These are phyloP conservation scores for Portunus trituberculatus DNA, from an alignment of 1,140 invertebrate genomes.

Conservation along the genomic window DNA sequence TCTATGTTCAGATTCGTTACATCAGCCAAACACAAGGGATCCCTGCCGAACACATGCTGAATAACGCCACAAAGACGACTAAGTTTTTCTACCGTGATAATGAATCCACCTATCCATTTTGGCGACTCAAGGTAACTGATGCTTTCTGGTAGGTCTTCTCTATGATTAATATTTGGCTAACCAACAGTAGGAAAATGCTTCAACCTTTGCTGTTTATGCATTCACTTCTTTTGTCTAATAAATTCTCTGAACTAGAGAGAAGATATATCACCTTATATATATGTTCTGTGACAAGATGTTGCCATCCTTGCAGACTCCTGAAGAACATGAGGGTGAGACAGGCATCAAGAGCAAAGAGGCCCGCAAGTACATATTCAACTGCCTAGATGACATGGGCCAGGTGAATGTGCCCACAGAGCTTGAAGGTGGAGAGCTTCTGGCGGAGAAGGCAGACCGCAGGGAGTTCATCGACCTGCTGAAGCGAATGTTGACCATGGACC, in stretches of 20 bases:
- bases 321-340: slow-evolving; percentile 98
- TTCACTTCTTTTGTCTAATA: too few relatives aligned
- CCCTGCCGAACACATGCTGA: slow-evolving; percentile 99
- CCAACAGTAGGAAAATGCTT: too few relatives aligned
- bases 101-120: slow-evolving; percentile 96
- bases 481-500: slow-evolving; percentile 98
- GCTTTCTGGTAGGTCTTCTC: too few relatives aligned
- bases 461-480: slow-evolving; percentile 99
- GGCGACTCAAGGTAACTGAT: slow-evolving; percentile 89
- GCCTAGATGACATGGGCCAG: slow-evolving; percentile 98
- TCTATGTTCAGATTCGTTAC: slow-evolving; percentile 87
- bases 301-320: slow-evolving; percentile 87
- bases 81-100: slow-evolving; percentile 99
- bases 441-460: slow-evolving; percentile 96
- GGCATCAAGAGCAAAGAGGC: slow-evolving; percentile 99
- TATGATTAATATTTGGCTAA: too few relatives aligned
- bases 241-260: too few relatives aligned
- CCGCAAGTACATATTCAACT: slow-evolving; percentile 99
- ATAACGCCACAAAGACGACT: slow-evolving; percentile 98
- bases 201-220: too few relatives aligned
- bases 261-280: neutral
- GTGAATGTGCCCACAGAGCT: slow-evolving; percentile 98
- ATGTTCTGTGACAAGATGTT: neutral
- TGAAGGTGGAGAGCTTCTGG: slow-evolving; percentile 95
- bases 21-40: slow-evolving; percentile 95